These are phyloP conservation scores for Drosophila ercepeae DNA, from an alignment of 1,140 invertebrate species.

Conservation along the genomic window DNA sequence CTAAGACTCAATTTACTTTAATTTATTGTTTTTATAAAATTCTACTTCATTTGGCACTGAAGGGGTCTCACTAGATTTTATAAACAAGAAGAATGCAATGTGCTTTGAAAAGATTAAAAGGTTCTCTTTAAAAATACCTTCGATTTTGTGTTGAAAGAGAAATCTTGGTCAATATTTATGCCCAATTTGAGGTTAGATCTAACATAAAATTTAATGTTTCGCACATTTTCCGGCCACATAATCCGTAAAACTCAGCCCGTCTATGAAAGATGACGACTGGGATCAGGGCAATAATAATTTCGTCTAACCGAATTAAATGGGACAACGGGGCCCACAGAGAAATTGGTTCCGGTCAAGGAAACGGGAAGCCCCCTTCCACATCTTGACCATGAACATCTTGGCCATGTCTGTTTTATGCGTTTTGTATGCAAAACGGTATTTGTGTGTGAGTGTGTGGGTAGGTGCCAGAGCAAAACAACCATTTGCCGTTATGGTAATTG, in stretches of 20 bases:
- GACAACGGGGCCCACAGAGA: conserved; percentile 43
- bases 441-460: background rate
- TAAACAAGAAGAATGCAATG: background rate
- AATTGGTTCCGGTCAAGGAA: conserved; percentile 68
- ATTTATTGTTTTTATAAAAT: background rate
- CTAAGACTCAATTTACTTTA: conserved; percentile 1
- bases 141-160: background rate
- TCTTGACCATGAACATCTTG: conserved; percentile 9
- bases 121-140: background rate
- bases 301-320: conserved; percentile 66
- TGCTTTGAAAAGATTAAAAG: conserved; percentile 4
- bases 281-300: conserved; percentile 50
- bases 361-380: background rate
- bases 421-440: conserved; percentile 72
- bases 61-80: conserved; percentile 7
- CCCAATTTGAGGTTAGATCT: conserved; percentile 55
- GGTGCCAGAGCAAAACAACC: conserved; percentile 53
- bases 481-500: conserved; percentile 74
- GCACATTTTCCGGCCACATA: conserved; percentile 53
- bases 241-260: conserved; percentile 20
- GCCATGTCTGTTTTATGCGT: conserved; percentile 76
- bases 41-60: background rate
- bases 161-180: background rate
- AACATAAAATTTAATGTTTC: conserved; percentile 55
- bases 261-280: conserved; percentile 46